phyloP scores from a whole-genome alignment of 2,113 vertebrate genomes.

The Neolamprologus devosi region DNA sequence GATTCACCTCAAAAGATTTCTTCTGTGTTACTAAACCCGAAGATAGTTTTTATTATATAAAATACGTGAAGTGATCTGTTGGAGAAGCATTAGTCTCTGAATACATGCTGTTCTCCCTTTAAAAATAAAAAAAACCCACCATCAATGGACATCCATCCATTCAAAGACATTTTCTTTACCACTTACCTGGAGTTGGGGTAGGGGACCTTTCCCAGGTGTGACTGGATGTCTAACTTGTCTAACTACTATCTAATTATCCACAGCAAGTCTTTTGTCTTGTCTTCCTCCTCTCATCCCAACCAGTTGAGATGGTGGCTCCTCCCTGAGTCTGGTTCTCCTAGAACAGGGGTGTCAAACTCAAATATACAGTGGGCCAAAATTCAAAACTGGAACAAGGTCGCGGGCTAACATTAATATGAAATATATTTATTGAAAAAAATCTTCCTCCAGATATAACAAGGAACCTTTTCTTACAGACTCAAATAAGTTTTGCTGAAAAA shows the following conservation, averaged over 20 bases:
- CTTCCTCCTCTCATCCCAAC: background rate
- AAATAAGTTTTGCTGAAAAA: too few species aligned
- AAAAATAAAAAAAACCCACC: background rate
- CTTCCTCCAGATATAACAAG: too few species aligned
- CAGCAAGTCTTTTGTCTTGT: background rate
- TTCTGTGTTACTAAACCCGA: background rate
- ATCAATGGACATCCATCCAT: background rate
- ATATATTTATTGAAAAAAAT: too few species aligned
- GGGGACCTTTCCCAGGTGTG: background rate
- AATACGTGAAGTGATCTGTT: background rate
- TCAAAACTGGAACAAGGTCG: too few species aligned
- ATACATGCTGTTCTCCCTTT: background rate
- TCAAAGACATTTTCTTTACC: background rate
- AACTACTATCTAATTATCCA: background rate
- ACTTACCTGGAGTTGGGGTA: background rate
- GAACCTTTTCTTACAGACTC: too few species aligned
- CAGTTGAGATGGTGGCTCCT: background rate
- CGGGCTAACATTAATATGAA: too few species aligned
- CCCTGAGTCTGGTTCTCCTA: fast-evolving
- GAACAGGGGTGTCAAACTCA: too few species aligned
- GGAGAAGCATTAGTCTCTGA: background rate
- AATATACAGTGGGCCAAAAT: too few species aligned
- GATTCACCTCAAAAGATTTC: background rate
- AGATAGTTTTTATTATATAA: background rate
- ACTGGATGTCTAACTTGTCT: background rate